Evolutionary conservation across 1,140 invertebrate species (phyloP), one percentile per base, ranked within the genome.

Genomic region (Drosophila burlai): DNA sequence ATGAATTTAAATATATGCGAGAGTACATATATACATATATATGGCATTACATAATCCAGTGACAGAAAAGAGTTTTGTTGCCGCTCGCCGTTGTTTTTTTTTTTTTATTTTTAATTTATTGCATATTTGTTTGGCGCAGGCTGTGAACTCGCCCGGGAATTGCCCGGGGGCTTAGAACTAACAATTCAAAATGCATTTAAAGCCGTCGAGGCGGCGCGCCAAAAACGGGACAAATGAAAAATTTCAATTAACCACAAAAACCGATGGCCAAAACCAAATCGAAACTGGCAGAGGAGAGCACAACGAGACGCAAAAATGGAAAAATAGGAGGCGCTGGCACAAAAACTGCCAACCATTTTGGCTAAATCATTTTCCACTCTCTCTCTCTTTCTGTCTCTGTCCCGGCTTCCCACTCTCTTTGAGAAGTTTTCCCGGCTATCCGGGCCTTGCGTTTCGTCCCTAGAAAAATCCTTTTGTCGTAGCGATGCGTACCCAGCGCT

Each of bases 221-320:
- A 29, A 46, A 45, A 58, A 50, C 29, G 45, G 67, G 38, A 29
- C 54, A 78, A 64, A 78, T 63, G 57, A 73, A 79, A 72, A 80
- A 80, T 80, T 80, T 80, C 78, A 80, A 80, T 80, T 80, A 80
- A 80, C 77, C 77, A 63, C 77, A 80, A 67, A 80, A 80, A 74
- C 78, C 74, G 65, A 52, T 50, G 26, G 26, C 26, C 47, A 29
- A 47, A 52, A 79, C 68, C 57, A 57, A 75, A 75, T 73, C 69
- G 46, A 57, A 52, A 31, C 40, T 36, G 60, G 29, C 29, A 15
- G 54, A 69, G 62, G 31, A 52, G 16, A 26, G 46, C 58, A 49
- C 46, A 62, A 68, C 65, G 69, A 42, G 54, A 49, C 18, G 43
- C 54, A 62, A 66, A 62, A 76, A 45, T 34, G 36, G 45, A 11